Conservation (phyloP, 2,113 vertebrate genomes). For the Piprites chloris region DNA sequence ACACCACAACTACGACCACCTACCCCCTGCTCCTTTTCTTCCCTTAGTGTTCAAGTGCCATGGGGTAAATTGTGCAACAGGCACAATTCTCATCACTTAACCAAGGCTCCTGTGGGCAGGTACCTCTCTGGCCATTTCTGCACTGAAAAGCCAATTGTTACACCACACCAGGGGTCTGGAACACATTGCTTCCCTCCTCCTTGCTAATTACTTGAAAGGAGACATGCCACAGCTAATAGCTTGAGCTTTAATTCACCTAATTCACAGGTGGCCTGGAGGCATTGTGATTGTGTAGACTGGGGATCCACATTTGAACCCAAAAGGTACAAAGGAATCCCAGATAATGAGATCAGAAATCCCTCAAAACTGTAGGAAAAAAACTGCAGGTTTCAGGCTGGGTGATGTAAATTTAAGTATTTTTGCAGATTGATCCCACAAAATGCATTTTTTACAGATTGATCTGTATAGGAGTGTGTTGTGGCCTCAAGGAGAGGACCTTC, state of each 20-base stretch:
- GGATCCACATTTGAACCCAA: background rate
- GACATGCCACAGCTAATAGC: background rate
- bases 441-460: background rate
- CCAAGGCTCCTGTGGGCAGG: fast-evolving
- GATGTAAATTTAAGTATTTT: background rate
- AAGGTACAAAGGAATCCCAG: background rate
- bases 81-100: background rate
- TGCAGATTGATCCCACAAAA: background rate
- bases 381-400: background rate
- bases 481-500: background rate
- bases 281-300: background rate
- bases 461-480: background rate
- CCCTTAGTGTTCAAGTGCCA: background rate
- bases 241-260: constrained; percentile 48
- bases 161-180: constrained; percentile 23
- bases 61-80: background rate
- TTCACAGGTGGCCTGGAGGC: background rate
- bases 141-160: constrained; percentile 17
- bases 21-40: background rate
- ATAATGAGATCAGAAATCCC: background rate
- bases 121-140: background rate
- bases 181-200: background rate
- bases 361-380: background rate
- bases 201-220: constrained; percentile 1
- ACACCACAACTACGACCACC: background rate